Base-by-base conservation (phyloP, 2,113 vertebrate genomes). In the Pomatostomus ruficeps region DNA sequence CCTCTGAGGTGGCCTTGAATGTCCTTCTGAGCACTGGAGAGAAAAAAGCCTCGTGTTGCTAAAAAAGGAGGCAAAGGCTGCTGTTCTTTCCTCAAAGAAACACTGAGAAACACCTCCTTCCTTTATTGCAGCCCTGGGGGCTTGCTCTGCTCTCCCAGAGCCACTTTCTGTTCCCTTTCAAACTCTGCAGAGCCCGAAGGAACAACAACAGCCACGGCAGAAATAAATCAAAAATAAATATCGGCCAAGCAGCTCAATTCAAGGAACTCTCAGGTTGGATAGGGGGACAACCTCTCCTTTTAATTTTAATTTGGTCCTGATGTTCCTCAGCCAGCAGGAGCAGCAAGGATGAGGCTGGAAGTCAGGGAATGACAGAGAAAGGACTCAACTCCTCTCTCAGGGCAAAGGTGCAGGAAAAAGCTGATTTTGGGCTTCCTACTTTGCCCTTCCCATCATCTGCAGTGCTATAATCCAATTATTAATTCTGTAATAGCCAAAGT, bases 221-320 rank as follows among this genome's bases (percentile, higher is more conserved):
- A 65, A 84, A 70, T 18, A 52, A 40, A 52, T 3, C 8, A 29
- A 17, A 38, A 12, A 8, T 2, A 59, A 35, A 6, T 28, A 31
- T 5, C n/a, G 9, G 38, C 3, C 49, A 17, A 24, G 4, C 19
- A 1, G 28, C 22, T 38, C 45, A 6, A 14, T 5, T 21, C 3
- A 10, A 78, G 33, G 58, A 20, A 15, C 23, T n/a, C 24, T 15
- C 42, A 74, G 54, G 8, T 33, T 23, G 21, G 14, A 4, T 0
- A 35, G 74, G 36, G 36, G 13, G 17, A 61, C 40, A 33, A 0
- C 9, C 24, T 67, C 35, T 62, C 46, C 65, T 42, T 42, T n/a
- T n/a, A n/a, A n/a, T n/a, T 58, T 38, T 3, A 5, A 3, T 2
- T 1, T 0, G 5, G 31, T 8, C 52, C 46, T 33, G 3, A 2